phyloP scores from a whole-genome alignment of 2,888 invertebrate species.

The Drosophila nr. fundita region DNA sequence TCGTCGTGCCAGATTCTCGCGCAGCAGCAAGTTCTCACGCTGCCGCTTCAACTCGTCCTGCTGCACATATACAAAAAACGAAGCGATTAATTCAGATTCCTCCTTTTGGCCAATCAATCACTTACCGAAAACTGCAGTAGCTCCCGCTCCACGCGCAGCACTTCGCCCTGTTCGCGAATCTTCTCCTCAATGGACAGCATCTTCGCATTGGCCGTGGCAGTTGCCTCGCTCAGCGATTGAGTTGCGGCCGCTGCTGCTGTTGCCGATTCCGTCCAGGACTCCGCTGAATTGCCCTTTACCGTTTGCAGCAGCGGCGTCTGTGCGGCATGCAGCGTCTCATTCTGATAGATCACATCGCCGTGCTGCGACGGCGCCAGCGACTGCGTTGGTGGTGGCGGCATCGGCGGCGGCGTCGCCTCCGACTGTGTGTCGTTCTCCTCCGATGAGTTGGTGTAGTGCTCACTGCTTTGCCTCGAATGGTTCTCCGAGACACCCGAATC shows the following conservation, averaged over 20 bases:
- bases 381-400: conserved; percentile 50
- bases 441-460: conserved; percentile 91
- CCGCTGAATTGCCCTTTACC: conserved; percentile 81
- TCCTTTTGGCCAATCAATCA: background rate
- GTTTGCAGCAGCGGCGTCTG: conserved; percentile 80
- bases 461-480: conserved; percentile 93
- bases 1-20: conserved; percentile 87
- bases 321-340: conserved; percentile 72
- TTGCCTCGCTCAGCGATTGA: conserved; percentile 85
- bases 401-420: conserved; percentile 75
- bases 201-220: conserved; percentile 85
- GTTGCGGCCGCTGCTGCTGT: conserved; percentile 82
- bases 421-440: conserved; percentile 88
- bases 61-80: conserved; percentile 83
- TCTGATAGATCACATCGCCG: conserved; percentile 76
- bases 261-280: conserved; percentile 82
- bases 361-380: conserved; percentile 27
- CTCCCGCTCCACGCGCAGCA: conserved; percentile 92
- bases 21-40: conserved; percentile 89
- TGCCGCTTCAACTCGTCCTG: conserved; percentile 91
- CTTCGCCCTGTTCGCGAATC: conserved; percentile 89
- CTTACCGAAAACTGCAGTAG: conserved; percentile 87
- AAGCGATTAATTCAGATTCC: background rate
- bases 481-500: conserved; percentile 92
- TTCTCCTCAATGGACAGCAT: conserved; percentile 88